A percentile compares a stretch with the other conserved stretches of the same genome.
These are phyloP conservation scores for Lochmaea crataegi DNA, from an alignment of 2,888 invertebrate species.

Conservation along the genomic window DNA sequence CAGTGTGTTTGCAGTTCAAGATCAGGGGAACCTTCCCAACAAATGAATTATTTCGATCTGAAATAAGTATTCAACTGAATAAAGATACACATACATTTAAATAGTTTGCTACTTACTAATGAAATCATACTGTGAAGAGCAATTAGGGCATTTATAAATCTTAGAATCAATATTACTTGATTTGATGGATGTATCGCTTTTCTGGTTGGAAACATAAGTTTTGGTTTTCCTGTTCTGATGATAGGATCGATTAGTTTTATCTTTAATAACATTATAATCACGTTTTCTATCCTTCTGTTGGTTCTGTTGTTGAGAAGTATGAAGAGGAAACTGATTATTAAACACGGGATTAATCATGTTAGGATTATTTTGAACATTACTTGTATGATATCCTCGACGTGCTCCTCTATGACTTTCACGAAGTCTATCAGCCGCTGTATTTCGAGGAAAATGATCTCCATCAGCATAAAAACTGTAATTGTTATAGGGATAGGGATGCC, in stretches of 20 bases:
- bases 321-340: background rate
- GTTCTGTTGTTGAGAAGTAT: background rate
- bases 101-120: constrained; percentile 34
- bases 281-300: constrained; percentile 13
- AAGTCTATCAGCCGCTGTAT: constrained; percentile 10
- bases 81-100: background rate
- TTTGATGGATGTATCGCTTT: background rate
- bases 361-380: constrained; percentile 7
- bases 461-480: constrained; percentile 14
- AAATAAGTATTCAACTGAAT: constrained; percentile 14
- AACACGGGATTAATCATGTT: background rate
- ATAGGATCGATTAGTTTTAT: background rate
- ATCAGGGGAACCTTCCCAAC: constrained; percentile 68
- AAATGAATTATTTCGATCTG: constrained; percentile 46
- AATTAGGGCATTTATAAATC: constrained; percentile 41
- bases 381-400: constrained; percentile 15
- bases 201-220: constrained; percentile 6
- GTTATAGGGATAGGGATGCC: constrained; percentile 11
- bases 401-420: constrained; percentile 17
- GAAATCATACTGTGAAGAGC: constrained; percentile 37
- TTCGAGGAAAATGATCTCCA: constrained; percentile 1
- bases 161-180: constrained; percentile 21
- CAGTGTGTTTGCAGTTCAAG: constrained; percentile 75
- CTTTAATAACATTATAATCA: background rate
- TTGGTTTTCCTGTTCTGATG: background rate